phyloP scores from a whole-genome alignment of 2,113 vertebrate species.

The Gymnocephalus cernua region DNA sequence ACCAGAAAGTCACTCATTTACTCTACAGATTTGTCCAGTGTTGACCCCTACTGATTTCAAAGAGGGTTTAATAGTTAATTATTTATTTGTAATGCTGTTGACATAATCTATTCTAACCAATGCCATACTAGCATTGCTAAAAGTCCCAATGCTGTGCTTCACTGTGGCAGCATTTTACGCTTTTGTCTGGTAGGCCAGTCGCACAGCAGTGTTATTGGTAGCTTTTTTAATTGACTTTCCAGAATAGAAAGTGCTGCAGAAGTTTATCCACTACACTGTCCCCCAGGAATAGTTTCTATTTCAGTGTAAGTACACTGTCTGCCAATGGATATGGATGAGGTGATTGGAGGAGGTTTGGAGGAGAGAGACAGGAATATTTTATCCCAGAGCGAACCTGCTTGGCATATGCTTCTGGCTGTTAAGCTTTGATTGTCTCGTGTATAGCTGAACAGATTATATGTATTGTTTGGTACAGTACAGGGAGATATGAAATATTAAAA shows the following conservation, averaged over 20 bases:
- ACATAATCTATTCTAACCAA: neutral
- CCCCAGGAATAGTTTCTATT: conserved; percentile 62
- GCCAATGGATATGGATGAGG: conserved; percentile 66
- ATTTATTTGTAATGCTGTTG: too few relatives aligned
- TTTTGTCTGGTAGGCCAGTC: neutral
- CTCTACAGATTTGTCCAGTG: neutral
- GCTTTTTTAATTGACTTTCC: too few relatives aligned
- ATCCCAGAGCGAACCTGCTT: conserved; percentile 39
- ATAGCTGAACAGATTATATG: neutral
- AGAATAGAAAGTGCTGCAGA: conserved; percentile 46
- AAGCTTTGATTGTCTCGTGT: conserved; percentile 17
- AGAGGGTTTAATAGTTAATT: neutral
- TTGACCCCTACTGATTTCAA: neutral
- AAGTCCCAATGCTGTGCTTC: neutral
- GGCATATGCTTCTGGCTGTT: conserved; percentile 19
- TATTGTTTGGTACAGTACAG: neutral
- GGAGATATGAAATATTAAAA: neutral
- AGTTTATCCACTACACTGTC: conserved; percentile 35
- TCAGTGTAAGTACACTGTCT: conserved; percentile 52
- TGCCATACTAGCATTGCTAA: neutral
- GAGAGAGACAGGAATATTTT: conserved; percentile 42
- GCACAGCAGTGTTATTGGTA: conserved; percentile 9
- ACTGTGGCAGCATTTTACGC: conserved; percentile 3
- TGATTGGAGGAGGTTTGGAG: conserved; percentile 50
- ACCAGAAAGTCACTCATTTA: neutral